Conservation (phyloP, 2,797 vertebrate genomes). For the Acipenser oxyrinchus region DNA sequence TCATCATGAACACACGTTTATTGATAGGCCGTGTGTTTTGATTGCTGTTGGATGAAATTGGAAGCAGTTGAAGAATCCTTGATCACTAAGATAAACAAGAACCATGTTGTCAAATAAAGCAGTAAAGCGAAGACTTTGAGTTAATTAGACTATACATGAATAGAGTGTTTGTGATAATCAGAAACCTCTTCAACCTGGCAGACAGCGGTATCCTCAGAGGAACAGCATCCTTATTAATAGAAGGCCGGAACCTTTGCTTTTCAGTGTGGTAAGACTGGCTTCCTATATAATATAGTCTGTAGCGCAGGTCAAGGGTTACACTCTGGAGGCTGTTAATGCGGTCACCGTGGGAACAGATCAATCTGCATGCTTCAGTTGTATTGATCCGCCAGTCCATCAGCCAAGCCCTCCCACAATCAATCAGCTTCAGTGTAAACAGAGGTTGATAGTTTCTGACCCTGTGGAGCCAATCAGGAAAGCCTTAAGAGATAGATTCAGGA, state of each 20-base stretch:
- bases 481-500: conserved; percentile 25
- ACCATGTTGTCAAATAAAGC: too few species aligned
- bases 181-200: neutral
- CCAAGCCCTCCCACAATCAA: conserved; percentile 49
- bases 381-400: conserved; percentile 67
- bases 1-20: too few species aligned
- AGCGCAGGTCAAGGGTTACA: conserved; percentile 71
- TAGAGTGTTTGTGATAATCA: too few species aligned
- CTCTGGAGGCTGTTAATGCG: conserved; percentile 73
- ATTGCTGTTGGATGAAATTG: too few species aligned
- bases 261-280: conserved; percentile 33
- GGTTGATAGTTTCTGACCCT: conserved; percentile 47
- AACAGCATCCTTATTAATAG: conserved; percentile 53
- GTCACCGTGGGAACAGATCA: conserved; percentile 79
- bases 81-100: too few species aligned
- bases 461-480: conserved; percentile 36
- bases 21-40: too few species aligned
- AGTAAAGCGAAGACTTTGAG: too few species aligned
- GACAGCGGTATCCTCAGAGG: conserved; percentile 21
- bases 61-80: too few species aligned
- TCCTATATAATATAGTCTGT: conserved; percentile 56
- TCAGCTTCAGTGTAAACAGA: conserved; percentile 47
- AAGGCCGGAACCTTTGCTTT: conserved; percentile 38
- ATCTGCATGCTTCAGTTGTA: conserved; percentile 70
- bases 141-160: too few species aligned